These are phyloP conservation scores for Paracentrotus lividus DNA, from an alignment of 53 echinoderm and acorn worm species.

Conservation along the genomic window DNA sequence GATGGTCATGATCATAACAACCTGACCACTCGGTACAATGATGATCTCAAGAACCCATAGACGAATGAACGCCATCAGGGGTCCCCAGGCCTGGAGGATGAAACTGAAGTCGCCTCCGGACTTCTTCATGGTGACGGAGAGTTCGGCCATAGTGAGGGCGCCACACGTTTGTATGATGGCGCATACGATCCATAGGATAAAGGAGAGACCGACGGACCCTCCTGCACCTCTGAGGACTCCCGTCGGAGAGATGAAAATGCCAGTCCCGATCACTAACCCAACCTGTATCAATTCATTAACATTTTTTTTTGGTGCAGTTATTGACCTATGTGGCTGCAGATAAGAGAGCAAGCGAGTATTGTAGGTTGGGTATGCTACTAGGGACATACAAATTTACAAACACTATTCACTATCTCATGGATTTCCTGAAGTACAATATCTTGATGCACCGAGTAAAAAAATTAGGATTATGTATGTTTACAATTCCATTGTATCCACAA, in stretches of 20 bases:
- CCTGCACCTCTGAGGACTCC: constrained; percentile 72
- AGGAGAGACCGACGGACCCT: constrained; percentile 70
- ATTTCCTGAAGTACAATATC: too few species aligned
- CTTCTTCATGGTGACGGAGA: constrained; percentile 68
- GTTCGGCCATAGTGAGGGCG: constrained; percentile 69
- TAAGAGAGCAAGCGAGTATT: too few species aligned
- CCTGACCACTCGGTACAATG: constrained; percentile 47
- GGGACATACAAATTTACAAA: too few species aligned
- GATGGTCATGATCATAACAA: constrained; percentile 55
- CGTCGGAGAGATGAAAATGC: constrained; percentile 73
- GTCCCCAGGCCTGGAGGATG: constrained; percentile 71
- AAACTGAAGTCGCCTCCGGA: constrained; percentile 77
- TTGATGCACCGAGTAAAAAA: too few species aligned
- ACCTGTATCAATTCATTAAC: constrained; percentile 12
- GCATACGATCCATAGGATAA: constrained; percentile 68
- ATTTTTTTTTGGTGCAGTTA: too few species aligned
- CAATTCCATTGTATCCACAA: too few species aligned
- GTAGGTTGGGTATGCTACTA: too few species aligned
- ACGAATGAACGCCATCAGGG: constrained; percentile 72
- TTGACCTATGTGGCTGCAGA: too few species aligned
- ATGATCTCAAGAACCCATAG: constrained; percentile 70
- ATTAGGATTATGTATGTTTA: too few species aligned
- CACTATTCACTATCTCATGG: too few species aligned
- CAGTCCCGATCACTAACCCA: constrained; percentile 70
- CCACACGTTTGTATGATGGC: constrained; percentile 70